Evolutionary conservation across 2,113 vertebrate genomes (phyloP), one percentile per base, ranked within the genome.

Genomic region (Onychorhynchus coronatus): DNA sequence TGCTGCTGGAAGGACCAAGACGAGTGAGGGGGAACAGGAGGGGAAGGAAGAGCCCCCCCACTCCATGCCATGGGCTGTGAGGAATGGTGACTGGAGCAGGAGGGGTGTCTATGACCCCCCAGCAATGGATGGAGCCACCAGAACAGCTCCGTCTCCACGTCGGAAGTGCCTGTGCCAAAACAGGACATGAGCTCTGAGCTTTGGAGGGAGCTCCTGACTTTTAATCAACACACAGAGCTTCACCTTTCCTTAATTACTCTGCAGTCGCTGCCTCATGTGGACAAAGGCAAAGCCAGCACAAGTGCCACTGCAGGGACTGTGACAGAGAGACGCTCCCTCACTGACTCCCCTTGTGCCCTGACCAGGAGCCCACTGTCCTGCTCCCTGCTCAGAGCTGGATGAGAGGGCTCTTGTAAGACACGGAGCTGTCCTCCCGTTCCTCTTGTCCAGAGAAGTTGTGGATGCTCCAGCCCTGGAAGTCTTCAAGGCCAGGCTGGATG

Each of bases 101-200:
- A 62, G 49, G 44, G 68, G 75, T 15, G 27, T 47, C 76, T 55
- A 56, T 25, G 70, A 71, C 17, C 55, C 37, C n/a, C 16, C 75
- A 35, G 49, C 0, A 0, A 50, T 1, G 2, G 65, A 61, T 1
- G 35, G 31, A 20, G 12, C 35, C n/a, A 3, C 17, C n/a, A 37
- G 44, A 59, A 15, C 0, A 1, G 30, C 52, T 39, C 5, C 0
- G 24, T 13, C 76, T 59, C 11, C 7, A 6, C 6, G 3, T 68
- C 4, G 20, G 19, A 46, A 16, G 1, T 0, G 3, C 49, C 42
- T 30, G 39, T 39, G 68, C 80, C 1, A 3, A 55, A 71, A 44
- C 2, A 2, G 53, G 39, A 37, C 47, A 27, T 3, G 8, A 91
- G 70, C 68, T 71, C 84, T 27, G 65, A 0, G 21, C 81, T 73